Evolutionary conservation across 2,888 invertebrate species (phyloP), one percentile per base, ranked within the genome.

Genomic region (Perithous albicinctus): DNA sequence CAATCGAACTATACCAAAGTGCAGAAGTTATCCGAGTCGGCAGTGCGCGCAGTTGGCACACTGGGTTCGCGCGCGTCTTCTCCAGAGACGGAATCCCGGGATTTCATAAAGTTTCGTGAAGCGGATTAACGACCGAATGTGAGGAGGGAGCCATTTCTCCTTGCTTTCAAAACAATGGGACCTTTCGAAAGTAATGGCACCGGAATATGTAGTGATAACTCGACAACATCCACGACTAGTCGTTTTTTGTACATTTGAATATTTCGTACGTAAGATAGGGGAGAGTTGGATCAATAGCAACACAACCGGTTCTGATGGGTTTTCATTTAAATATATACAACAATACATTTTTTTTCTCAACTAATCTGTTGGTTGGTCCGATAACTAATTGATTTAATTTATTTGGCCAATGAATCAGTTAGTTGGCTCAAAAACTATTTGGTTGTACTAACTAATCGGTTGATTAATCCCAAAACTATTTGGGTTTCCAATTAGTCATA

Each of bases 51-150:
- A 43, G 18, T 56, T 38, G 41, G 61, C 38, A 67, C 61, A n/a
- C 26, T 10, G 41, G 15, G 35, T 15, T 56, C 23, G 23, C 69
- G 61, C 23, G 23, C 69, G 61, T 29, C 38, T 20, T 41, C 23
- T 23, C 35, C 41, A 54, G 54, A 63, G n/a, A 61, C 20, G 20
- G 56, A 18, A 66, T 35, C 38, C 18, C 46, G 12, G 43, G 46
- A 32, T 64, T 70, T 35, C 51, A 23, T 12, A 63, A 63, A 80
- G 63, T 75, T 74, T 75, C 73, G n/a, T 10, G 18, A 69, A 69
- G 54, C 64, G 54, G 69, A 80, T 80, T 70, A 75, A 80, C 79
- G 54, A 64, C 74, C 54, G 10, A 77, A 38, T 63, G 15, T 15
- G 15, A 18, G n/a, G 35, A 61, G 29, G 61, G 48, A 32, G 20